Evolutionary conservation across 2,888 invertebrate species (phyloP).

Genomic region (Brachypalpus laphriformis): DNA sequence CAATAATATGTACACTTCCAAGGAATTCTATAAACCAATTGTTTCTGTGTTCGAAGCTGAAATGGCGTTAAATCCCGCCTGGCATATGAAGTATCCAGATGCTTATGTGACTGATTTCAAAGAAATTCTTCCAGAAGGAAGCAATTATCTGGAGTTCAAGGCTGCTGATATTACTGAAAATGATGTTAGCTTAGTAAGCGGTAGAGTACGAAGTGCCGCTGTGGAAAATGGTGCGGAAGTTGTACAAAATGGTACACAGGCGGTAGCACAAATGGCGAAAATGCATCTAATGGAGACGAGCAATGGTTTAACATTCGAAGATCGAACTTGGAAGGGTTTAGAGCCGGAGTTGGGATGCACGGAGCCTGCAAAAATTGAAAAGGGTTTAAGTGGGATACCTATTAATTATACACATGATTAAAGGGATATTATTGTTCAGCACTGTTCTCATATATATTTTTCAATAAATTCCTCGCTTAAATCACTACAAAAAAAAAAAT

Average conservation of each 20-base stretch:
- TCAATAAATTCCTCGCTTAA: constrained; percentile 50
- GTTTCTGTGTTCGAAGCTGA: constrained; percentile 97
- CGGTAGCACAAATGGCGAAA: constrained; percentile 79
- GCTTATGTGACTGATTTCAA: constrained; percentile 90
- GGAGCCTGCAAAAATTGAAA: constrained; percentile 86
- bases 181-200: constrained; percentile 91
- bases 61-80: constrained; percentile 87
- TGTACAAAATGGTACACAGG: constrained; percentile 72
- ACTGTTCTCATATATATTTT: constrained; percentile 5
- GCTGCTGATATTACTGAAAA: constrained; percentile 83
- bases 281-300: constrained; percentile 80
- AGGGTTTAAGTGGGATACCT: constrained; percentile 91
- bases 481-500: background rate
- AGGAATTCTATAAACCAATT: constrained; percentile 95
- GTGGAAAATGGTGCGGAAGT: constrained; percentile 55
- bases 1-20: constrained; percentile 91
- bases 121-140: constrained; percentile 87
- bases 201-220: constrained; percentile 84
- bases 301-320: constrained; percentile 81
- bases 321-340: constrained; percentile 92
- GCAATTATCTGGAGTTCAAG: constrained; percentile 83
- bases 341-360: constrained; percentile 91
- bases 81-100: constrained; percentile 83
- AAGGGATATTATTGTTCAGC: constrained; percentile 1
- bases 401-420: constrained; percentile 85